Conservation (phyloP, 2,113 vertebrate genomes). For the Pomatostomus ruficeps region DNA sequence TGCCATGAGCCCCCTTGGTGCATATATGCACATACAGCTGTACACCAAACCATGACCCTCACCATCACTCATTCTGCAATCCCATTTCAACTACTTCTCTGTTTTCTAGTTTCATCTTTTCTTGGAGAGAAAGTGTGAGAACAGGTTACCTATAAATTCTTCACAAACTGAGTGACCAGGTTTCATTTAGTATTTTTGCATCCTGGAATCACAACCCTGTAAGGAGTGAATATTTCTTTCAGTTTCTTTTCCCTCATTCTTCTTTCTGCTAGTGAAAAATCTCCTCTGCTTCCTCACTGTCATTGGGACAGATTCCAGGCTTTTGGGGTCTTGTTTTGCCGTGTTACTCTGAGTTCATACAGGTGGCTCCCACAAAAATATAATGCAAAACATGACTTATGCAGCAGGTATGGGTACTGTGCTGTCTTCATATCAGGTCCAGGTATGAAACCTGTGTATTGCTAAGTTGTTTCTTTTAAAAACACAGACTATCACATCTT, state of each 20-base stretch:
- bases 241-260: background rate
- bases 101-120: background rate
- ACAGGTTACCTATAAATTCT: background rate
- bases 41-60: accelerated
- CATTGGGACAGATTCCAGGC: background rate
- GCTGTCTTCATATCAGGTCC: background rate
- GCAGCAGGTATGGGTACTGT: too few relatives aligned
- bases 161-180: background rate
- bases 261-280: background rate
- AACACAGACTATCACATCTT: background rate
- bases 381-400: background rate
- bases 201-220: background rate
- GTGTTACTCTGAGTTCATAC: background rate
- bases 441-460: background rate
- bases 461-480: background rate
- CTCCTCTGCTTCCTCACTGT: background rate
- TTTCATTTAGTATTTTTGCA: background rate
- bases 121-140: background rate
- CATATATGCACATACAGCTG: background rate
- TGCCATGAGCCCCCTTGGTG: background rate
- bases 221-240: background rate
- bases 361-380: background rate
- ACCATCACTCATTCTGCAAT: background rate
- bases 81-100: background rate
- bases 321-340: background rate